Percentiles rank a stretch among this genome's conserved stretches.
phyloP scores from a whole-genome alignment of 2,113 vertebrate genomes.

The Myrmecophaga tridactyla region DNA sequence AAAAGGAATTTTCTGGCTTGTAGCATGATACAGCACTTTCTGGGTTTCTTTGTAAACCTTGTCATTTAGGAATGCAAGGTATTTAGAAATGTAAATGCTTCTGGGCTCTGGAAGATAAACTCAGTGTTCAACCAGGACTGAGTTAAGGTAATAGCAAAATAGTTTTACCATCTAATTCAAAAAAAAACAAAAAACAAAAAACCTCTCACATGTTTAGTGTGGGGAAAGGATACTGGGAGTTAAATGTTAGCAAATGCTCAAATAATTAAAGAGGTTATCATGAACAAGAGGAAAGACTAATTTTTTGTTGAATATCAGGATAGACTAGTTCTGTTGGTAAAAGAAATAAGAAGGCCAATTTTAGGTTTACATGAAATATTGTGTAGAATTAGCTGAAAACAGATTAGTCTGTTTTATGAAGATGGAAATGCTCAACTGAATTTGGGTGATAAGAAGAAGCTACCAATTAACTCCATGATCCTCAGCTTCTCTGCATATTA shows the following conservation, averaged over 20 bases:
- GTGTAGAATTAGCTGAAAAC: neutral
- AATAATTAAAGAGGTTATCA: neutral
- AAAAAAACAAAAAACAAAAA: too few relatives aligned
- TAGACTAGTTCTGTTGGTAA: neutral
- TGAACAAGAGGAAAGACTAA: neutral
- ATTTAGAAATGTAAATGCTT: neutral
- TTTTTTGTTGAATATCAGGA: neutral
- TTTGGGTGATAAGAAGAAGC: neutral
- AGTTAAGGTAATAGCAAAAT: neutral
- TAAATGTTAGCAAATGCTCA: neutral
- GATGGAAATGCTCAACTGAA: neutral
- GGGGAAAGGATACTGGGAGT: neutral
- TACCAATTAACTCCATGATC: neutral
- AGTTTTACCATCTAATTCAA: neutral
- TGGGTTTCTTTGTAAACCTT: neutral
- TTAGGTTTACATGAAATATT: neutral
- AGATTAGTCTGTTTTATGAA: neutral
- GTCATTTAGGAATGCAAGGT: neutral
- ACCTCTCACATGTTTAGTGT: neutral
- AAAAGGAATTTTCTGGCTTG: slow-evolving; percentile 7
- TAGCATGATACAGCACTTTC: neutral
- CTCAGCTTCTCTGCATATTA: neutral
- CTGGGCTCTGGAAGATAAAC: neutral
- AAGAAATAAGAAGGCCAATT: neutral
- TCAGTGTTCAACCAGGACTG: neutral